Conservation (phyloP, 2,113 vertebrate species). For the Passer domesticus region DNA sequence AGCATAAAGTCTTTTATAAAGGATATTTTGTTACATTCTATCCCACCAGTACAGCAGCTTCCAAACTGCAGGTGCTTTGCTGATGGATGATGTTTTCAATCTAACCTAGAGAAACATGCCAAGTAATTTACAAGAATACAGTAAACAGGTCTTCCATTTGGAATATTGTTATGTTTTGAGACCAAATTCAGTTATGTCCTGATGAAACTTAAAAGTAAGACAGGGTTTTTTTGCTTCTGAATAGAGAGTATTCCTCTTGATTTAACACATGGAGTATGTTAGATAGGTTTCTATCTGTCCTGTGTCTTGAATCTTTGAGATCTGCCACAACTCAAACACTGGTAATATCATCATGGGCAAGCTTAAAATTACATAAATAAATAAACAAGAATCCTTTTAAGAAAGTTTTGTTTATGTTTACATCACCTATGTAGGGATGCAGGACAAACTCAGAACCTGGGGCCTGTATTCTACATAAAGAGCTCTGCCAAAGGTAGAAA, state of each 20-base stretch:
- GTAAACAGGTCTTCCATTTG: background rate
- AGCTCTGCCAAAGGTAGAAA: background rate
- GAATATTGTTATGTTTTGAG: background rate
- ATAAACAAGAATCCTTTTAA: background rate
- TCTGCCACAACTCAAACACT: background rate
- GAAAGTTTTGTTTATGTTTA: background rate
- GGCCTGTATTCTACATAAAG: background rate
- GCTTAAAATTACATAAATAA: background rate
- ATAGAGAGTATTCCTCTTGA: background rate
- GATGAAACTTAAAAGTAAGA: background rate
- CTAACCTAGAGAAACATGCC: background rate
- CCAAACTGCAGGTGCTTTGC: background rate
- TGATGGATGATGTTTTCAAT: background rate
- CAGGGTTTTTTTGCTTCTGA: background rate
- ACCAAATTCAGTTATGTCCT: background rate
- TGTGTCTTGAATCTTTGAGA: background rate
- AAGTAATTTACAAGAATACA: background rate
- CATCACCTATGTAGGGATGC: background rate
- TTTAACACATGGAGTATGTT: background rate
- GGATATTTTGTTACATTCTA: background rate
- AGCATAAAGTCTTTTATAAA: background rate
- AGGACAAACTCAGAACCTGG: background rate
- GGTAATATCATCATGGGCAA: background rate
- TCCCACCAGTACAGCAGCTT: background rate
- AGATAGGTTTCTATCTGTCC: background rate